Conservation (phyloP, 2,797 vertebrate species). For the Diplodus puntazzo region DNA sequence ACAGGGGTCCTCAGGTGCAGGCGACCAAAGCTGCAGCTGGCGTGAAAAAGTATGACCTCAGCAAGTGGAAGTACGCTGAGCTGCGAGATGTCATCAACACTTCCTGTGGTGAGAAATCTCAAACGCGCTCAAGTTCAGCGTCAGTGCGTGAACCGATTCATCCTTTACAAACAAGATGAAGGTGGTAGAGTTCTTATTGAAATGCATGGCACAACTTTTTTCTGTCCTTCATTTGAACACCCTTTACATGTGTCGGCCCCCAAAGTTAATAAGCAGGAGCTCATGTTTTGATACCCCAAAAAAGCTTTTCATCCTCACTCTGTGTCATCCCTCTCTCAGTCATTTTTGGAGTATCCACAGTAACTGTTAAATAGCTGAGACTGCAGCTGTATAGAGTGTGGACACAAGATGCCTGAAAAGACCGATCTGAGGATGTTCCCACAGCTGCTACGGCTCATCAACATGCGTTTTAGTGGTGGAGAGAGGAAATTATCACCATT, state of each 20-base stretch:
- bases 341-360: constrained; percentile 33
- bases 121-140: constrained; percentile 15
- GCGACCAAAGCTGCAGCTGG: constrained; percentile 94
- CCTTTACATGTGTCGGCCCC: constrained; percentile 34
- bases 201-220: neutral
- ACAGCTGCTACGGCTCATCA: constrained; percentile 73
- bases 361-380: constrained; percentile 39
- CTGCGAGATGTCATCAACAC: constrained; percentile 99
- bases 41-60: constrained; percentile 96
- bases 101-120: constrained; percentile 92
- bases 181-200: neutral
- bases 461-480: constrained; percentile 41
- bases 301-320: constrained; percentile 15
- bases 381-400: constrained; percentile 60
- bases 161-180: constrained; percentile 12
- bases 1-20: constrained; percentile 94
- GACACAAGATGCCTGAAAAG: constrained; percentile 43
- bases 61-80: constrained; percentile 99
- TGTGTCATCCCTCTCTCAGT: constrained; percentile 11
- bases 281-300: constrained; percentile 26
- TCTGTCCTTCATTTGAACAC: constrained; percentile 12
- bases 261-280: constrained; percentile 41
- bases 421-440: constrained; percentile 46
- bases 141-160: no score
- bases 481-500: constrained; percentile 71